Evolutionary conservation across 2,113 vertebrate species (phyloP).

Genomic region (Labrus mixtus): DNA sequence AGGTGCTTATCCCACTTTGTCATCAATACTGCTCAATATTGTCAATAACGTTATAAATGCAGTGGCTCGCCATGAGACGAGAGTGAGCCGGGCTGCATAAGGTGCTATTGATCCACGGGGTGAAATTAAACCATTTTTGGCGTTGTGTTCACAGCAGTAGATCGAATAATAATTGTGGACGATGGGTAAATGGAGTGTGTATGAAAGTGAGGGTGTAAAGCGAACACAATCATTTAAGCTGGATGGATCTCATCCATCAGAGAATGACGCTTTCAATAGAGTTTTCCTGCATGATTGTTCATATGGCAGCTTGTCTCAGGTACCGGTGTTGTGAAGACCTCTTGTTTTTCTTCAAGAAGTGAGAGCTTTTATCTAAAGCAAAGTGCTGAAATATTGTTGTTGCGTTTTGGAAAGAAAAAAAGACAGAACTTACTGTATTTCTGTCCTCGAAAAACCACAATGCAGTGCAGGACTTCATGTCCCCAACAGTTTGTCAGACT

Average conservation of each 20-base stretch:
- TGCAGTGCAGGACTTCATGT: neutral
- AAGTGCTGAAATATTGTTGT: neutral
- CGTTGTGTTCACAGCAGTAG: conserved; percentile 57
- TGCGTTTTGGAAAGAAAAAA: neutral
- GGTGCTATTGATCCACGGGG: conserved; percentile 72
- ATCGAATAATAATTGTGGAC: conserved; percentile 76
- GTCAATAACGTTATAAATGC: conserved; percentile 76
- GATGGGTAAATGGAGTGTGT: conserved; percentile 67
- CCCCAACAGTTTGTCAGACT: conserved; percentile 1
- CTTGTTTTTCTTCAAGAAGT: conserved; percentile 8
- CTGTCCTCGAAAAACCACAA: too few species aligned
- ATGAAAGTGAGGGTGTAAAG: conserved; percentile 49
- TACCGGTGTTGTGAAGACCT: conserved; percentile 18
- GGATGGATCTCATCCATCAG: conserved; percentile 65
- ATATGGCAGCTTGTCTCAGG: conserved; percentile 17
- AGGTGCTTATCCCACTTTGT: conserved; percentile 57
- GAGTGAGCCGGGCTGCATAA: conserved; percentile 66
- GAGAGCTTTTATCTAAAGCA: conserved; percentile 11
- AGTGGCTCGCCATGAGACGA: conserved; percentile 56
- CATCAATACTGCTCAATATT: conserved; percentile 75
- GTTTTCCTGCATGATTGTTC: conserved; percentile 28
- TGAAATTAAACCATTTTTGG: conserved; percentile 78
- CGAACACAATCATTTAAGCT: conserved; percentile 61
- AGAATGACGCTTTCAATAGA: conserved; percentile 30
- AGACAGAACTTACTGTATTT: too few species aligned